Conservation (phyloP, 2,113 vertebrate genomes). For the Dicaeum eximium region DNA sequence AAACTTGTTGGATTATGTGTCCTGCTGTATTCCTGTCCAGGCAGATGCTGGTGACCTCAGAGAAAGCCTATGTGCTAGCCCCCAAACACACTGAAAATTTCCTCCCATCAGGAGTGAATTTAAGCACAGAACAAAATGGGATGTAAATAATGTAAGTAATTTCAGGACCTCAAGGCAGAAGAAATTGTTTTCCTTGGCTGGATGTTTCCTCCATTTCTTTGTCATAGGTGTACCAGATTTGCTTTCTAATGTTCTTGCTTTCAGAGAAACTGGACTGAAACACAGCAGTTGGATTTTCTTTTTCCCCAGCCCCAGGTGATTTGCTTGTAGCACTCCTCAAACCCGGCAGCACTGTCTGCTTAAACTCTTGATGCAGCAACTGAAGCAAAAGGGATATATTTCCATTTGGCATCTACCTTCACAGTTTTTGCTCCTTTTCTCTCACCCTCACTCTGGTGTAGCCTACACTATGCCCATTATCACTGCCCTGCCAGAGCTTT, state of each 20-base stretch:
- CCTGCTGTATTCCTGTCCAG: not conserved
- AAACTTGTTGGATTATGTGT: not conserved
- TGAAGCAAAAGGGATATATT: not conserved
- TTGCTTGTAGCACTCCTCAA: not conserved
- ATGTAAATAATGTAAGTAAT: not conserved
- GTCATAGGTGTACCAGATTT: not conserved
- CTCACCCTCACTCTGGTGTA: not conserved
- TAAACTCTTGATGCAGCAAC: not conserved
- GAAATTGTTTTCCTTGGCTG: not conserved
- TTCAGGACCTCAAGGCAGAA: not conserved
- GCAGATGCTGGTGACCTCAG: not conserved
- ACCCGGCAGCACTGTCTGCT: not conserved
- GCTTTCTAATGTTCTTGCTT: not conserved
- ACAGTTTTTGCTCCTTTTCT: not conserved
- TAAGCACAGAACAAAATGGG: rapidly evolving
- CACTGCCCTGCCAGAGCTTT: not conserved
- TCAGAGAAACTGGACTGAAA: not conserved
- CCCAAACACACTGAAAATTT: not conserved
- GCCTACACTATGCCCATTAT: not conserved
- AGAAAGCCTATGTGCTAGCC: rapidly evolving
- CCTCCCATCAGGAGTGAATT: not conserved
- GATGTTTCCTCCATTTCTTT: not conserved
- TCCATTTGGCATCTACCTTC: not conserved
- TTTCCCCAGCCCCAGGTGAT: not conserved
- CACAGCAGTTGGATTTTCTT: not conserved